Conservation (phyloP, 2,113 vertebrate species). For the Argyrosomus japonicus region DNA sequence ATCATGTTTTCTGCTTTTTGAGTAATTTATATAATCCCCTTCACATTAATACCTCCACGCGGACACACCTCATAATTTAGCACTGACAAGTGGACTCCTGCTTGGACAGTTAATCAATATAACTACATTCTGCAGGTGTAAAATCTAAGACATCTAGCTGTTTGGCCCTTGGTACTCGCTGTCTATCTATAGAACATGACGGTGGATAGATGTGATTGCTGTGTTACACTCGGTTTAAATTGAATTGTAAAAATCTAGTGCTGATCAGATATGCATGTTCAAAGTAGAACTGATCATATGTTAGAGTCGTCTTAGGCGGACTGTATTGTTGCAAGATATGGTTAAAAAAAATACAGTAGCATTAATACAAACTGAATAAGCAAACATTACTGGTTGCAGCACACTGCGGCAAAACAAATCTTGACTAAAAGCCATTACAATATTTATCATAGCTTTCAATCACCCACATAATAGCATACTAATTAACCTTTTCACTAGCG, state of each 20-base stretch:
- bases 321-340: neutral
- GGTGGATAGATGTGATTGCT: neutral
- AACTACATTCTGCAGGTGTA: neutral
- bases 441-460: constrained; percentile 77
- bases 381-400: constrained; percentile 12
- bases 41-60: neutral
- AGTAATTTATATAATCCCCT: neutral
- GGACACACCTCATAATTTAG: neutral
- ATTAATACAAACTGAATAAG: constrained; percentile 1
- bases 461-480: constrained; percentile 73
- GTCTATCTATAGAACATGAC: neutral
- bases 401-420: constrained; percentile 54
- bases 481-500: constrained; percentile 81
- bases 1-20: neutral
- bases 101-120: neutral
- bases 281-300: neutral
- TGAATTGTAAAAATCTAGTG: neutral
- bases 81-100: neutral
- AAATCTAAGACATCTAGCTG: neutral
- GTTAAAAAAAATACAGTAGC: neutral
- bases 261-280: neutral
- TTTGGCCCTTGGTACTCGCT: neutral
- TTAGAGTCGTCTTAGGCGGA: neutral
- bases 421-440: constrained; percentile 58
- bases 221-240: neutral